Evolutionary conservation across 1,140 invertebrate species (phyloP).

Genomic region (Cherax quadricarinatus): DNA sequence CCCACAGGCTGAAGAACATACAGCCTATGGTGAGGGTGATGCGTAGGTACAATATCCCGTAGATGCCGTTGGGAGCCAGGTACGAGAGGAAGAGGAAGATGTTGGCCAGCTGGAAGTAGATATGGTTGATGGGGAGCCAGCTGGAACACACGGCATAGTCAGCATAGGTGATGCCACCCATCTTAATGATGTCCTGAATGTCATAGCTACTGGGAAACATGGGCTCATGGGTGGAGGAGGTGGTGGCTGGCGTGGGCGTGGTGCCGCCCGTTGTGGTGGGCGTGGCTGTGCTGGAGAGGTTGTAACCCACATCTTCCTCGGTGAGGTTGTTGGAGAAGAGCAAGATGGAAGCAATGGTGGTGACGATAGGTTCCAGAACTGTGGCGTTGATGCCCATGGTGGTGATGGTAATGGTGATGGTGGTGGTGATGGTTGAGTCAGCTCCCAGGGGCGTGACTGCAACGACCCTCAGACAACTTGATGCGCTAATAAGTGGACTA

Average conservation of each 20-base stretch:
- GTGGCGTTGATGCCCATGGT: conserved; percentile 48
- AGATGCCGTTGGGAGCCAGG: conserved; percentile 86
- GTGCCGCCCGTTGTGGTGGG: not conserved
- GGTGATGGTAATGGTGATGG: not conserved
- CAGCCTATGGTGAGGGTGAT: conserved; percentile 86
- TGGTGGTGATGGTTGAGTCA: not conserved
- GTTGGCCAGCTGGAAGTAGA: conserved; percentile 90
- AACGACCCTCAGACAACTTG: not conserved
- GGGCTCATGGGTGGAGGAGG: conserved; percentile 16
- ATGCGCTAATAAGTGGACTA: not conserved
- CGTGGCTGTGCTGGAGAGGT: not conserved
- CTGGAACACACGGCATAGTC: conserved; percentile 28
- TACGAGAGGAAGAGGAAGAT: conserved; percentile 88
- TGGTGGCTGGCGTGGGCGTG: not conserved
- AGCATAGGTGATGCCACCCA: conserved; percentile 27
- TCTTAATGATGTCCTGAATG: conserved; percentile 35
- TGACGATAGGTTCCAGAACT: conserved; percentile 24
- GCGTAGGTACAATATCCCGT: conserved; percentile 87
- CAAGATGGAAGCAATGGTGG: conserved; percentile 45
- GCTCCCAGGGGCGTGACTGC: not conserved
- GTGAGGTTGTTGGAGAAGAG: conserved; percentile 56
- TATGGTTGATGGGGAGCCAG: conserved; percentile 80
- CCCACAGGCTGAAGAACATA: conserved; percentile 87
- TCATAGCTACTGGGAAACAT: not conserved
- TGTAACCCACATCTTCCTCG: conserved; percentile 37